Conservation (phyloP, 2,113 vertebrate genomes). For the Crotalus horridus region DNA sequence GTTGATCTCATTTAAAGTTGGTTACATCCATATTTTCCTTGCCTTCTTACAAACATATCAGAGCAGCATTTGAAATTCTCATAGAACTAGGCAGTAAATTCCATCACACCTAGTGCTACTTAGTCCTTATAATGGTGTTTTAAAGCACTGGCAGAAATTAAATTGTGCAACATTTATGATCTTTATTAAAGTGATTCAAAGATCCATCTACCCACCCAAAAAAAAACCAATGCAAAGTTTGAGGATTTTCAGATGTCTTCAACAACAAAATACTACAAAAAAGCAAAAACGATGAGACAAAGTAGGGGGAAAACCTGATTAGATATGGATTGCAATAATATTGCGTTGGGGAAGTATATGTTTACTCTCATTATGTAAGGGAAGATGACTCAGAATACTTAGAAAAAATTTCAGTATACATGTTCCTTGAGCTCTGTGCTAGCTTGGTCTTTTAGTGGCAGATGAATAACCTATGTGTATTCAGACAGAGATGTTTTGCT, state of each 20-base stretch:
- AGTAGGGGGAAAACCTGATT: not conserved
- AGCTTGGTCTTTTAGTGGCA: not conserved
- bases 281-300: not conserved
- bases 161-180: not conserved
- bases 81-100: not conserved
- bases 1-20: not conserved
- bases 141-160: not conserved
- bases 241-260: not conserved
- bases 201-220: not conserved
- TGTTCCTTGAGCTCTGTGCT: not conserved
- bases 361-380: not conserved
- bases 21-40: not conserved
- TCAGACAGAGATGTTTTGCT: not conserved
- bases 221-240: not conserved
- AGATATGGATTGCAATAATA: not conserved
- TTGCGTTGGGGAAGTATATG: not conserved
- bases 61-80: not conserved
- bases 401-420: not conserved
- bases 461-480: conserved; percentile 1
- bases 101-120: not conserved
- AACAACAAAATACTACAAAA: not conserved
- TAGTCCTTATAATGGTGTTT: not conserved
- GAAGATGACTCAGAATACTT: not conserved
- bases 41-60: not conserved
- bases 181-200: not conserved